Base-by-base conservation (phyloP, 1,140 invertebrate species). In the Brachystomella parvula region DNA sequence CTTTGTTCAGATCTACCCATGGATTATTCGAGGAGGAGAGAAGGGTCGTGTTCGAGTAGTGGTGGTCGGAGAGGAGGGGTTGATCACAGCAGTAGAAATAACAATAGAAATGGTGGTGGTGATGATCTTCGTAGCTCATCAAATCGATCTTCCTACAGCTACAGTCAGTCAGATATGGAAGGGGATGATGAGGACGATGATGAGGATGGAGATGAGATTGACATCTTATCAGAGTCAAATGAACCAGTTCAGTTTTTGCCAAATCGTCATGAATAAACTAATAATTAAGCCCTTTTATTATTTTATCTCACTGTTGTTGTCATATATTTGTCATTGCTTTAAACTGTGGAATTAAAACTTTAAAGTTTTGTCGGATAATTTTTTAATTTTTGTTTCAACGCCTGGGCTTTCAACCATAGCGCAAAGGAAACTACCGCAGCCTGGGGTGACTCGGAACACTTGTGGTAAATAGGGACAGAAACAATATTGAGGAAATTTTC, bases 171-270 rank as follows among this genome's bases (percentile, higher is more conserved):
- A 1, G 21, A 21, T 33, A 2, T 26, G 12, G 35, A 47, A 66
- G 57, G 17, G 39, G 28, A 6, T 61, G n/a, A 44, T 9, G 66
- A 68, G 29, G 62, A 63, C 2, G 66, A 69, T 31, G 68, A 70
- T 24, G 68, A 69, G 26, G 65, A 69, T 2, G 71, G 69, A 6
- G 71, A 71, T 61, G 71, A 73, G 33, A 73, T 73, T 66, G 71
- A 73, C 32, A 68, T 73, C 32, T 24, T 71, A 17, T 60, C 69
- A 17, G 69, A 70, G 49, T 19, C 28, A 6, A 30, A 61, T 44
- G 9, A 15, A n/a, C 21, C 12, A 24, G 6, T 17, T 53, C 49
- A 53, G 21, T 24, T 3, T 24, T 53, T 15, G 49, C 6, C 49
- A n/a, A n/a, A n/a, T n/a, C n/a, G n/a, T n/a, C n/a, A n/a, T n/a